phyloP scores from a whole-genome alignment of 1,140 invertebrate genomes.

The Listronotus bonariensis region DNA sequence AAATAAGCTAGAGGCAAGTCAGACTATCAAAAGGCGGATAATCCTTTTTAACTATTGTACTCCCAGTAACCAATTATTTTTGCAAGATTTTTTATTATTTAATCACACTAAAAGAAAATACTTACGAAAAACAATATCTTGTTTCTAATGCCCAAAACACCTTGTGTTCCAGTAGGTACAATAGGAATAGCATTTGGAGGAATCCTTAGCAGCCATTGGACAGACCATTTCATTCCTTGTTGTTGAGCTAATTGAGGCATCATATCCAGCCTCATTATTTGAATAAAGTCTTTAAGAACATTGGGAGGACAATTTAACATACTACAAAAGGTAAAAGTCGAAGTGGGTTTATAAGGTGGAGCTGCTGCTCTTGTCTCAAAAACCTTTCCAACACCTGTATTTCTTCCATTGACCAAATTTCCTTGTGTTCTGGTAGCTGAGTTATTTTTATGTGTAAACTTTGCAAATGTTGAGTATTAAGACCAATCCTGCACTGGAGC shows the following conservation, averaged over 20 bases:
- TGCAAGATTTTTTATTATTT: too few species aligned
- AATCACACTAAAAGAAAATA: conserved; percentile 39
- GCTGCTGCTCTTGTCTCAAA: conserved; percentile 87
- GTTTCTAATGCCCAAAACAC: conserved; percentile 78
- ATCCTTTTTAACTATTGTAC: too few species aligned
- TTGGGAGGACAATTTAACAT: conserved; percentile 81
- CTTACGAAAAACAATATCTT: conserved; percentile 91
- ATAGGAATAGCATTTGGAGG: conserved; percentile 84
- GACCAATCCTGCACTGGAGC: conserved; percentile 81
- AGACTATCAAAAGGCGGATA: too few species aligned
- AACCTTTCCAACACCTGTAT: conserved; percentile 88
- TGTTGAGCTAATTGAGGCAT: conserved; percentile 67
- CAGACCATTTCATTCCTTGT: conserved; percentile 72
- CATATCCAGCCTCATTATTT: conserved; percentile 84
- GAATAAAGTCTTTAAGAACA: conserved; percentile 89
- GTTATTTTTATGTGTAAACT: conserved; percentile 88
- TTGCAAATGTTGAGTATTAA: conserved; percentile 86
- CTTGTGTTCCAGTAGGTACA: conserved; percentile 82
- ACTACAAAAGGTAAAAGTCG: conserved; percentile 80
- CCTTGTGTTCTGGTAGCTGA: conserved; percentile 80
- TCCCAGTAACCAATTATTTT: too few species aligned
- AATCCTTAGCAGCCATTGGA: conserved; percentile 89
- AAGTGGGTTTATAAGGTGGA: conserved; percentile 87
- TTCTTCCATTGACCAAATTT: conserved; percentile 86
- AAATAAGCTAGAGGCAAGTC: too few species aligned